These are phyloP conservation scores for Diplosoma virens DNA, from an alignment of 23 tunicate species.

Conservation along the genomic window DNA sequence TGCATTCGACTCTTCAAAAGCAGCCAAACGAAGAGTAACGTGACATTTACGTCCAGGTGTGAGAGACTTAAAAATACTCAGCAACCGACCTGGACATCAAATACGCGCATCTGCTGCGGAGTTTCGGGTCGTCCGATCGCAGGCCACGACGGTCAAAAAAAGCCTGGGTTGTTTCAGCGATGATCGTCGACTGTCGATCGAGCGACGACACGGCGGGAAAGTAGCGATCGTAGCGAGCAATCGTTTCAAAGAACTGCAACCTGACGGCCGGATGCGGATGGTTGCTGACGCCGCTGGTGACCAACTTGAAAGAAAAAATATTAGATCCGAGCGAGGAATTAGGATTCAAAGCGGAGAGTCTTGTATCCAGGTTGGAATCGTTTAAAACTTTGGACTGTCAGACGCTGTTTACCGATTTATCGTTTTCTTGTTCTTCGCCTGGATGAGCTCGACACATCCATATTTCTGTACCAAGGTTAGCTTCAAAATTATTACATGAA, in stretches of 20 bases:
- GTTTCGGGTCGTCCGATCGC: conserved; percentile 43
- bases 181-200: conserved; percentile 36
- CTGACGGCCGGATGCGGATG: conserved; percentile 85
- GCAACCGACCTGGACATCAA: conserved; percentile 67
- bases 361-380: no score
- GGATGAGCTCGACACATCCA: no score
- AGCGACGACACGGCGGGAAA: conserved; percentile 44
- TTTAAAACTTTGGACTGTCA: no score
- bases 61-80: not conserved
- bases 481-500: no score
- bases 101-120: conserved; percentile 89
- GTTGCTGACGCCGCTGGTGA: conserved; percentile 69
- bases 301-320: conserved; percentile 42
- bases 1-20: not conserved
- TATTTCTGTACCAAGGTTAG: no score
- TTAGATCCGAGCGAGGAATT: not conserved
- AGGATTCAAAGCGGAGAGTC: no score
- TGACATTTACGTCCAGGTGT: no score
- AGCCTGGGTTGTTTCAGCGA: conserved; percentile 56
- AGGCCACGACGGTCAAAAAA: conserved; percentile 82
- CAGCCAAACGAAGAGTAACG: not conserved
- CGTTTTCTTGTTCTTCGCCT: no score
- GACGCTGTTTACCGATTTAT: no score
- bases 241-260: conserved; percentile 91
- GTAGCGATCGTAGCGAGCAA: conserved; percentile 76